These are phyloP conservation scores for Percopsis omiscomaycus DNA, from an alignment of 2,797 vertebrate genomes.

Conservation along the genomic window DNA sequence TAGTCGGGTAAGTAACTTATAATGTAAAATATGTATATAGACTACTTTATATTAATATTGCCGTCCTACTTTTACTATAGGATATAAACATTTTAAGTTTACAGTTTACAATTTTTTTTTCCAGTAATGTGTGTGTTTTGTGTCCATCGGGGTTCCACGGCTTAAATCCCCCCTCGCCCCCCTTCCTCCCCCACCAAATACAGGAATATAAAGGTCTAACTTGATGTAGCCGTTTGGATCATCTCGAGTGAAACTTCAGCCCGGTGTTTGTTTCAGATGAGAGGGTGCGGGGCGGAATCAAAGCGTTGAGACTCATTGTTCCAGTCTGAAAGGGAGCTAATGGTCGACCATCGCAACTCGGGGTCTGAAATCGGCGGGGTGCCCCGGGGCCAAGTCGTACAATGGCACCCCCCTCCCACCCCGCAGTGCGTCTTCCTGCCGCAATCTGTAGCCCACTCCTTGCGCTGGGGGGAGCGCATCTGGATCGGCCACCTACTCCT, in stretches of 20 bases:
- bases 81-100: no score
- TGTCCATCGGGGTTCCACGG: no score
- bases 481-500: conserved; percentile 49
- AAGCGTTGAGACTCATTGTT: conserved; percentile 83
- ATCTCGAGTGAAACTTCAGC: conserved; percentile 63
- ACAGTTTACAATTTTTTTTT: no score
- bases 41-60: no score
- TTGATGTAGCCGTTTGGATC: conserved; percentile 13
- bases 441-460: conserved; percentile 72
- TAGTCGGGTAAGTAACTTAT: no score
- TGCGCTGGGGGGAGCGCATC: conserved; percentile 68
- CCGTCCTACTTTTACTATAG: no score
- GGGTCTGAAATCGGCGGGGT: conserved; percentile 78
- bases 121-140: no score
- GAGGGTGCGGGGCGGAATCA: conserved; percentile 75
- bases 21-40: no score
- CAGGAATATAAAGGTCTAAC: background rate
- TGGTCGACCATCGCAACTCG: conserved; percentile 83
- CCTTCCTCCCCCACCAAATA: background rate
- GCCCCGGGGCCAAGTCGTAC: conserved; percentile 72
- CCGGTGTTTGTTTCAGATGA: conserved; percentile 66
- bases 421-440: conserved; percentile 83
- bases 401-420: conserved; percentile 71
- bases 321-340: conserved; percentile 81
- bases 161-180: no score